Percentiles rank a stretch among this genome's conserved stretches.
phyloP scores from a whole-genome alignment of 2,888 invertebrate genomes.

The Pharmacophagus antenor region DNA sequence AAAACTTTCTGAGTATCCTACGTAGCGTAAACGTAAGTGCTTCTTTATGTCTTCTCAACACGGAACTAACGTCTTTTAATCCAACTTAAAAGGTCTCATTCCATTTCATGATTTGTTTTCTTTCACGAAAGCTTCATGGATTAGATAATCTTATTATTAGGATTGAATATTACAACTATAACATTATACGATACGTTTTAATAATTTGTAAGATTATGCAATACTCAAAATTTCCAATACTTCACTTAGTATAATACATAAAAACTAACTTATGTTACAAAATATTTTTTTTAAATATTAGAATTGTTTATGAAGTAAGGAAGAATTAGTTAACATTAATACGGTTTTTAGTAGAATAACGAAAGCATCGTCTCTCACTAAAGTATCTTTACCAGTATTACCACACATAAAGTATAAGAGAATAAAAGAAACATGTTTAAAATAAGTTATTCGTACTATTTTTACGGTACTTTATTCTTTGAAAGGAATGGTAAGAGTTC shows the following conservation, averaged over 20 bases:
- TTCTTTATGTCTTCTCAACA: not conserved
- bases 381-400: not conserved
- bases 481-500: not conserved
- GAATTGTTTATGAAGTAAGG: no score
- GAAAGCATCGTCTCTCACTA: not conserved
- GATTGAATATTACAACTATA: not conserved
- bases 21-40: not conserved
- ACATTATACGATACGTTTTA: not conserved
- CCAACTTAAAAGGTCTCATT: conserved; percentile 4
- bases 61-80: conserved; percentile 3
- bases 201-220: not conserved
- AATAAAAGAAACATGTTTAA: not conserved
- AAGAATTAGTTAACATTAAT: no score
- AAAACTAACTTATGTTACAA: no score
- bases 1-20: no score
- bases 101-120: conserved; percentile 1
- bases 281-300: no score
- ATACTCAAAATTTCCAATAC: not conserved
- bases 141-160: not conserved
- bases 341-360: not conserved
- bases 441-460: not conserved
- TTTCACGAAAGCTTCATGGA: not conserved
- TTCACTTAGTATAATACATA: no score
- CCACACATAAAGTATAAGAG: not conserved
- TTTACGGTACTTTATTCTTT: not conserved